Evolutionary conservation across 1,140 invertebrate genomes (phyloP).

Genomic region (Microplitis mediator): DNA sequence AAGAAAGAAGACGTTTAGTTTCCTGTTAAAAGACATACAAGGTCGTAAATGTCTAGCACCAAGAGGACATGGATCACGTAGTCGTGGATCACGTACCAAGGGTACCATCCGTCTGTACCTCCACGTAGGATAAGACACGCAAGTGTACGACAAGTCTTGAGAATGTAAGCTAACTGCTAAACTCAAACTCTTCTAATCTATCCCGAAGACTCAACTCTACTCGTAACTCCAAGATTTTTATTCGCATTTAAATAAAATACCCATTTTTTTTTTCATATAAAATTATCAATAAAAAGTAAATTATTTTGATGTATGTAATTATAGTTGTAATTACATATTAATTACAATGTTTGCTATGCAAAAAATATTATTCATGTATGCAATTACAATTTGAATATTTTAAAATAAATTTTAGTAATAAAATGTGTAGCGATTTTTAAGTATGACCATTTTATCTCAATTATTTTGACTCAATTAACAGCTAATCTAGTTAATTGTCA

Average conservation of each 20-base stretch:
- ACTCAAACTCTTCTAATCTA: not conserved
- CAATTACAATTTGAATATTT: no score
- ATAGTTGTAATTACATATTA: no score
- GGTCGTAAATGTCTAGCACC: constrained; percentile 32
- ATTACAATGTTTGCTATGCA: no score
- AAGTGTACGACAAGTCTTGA: not conserved
- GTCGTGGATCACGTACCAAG: constrained; percentile 29
- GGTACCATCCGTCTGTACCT: constrained; percentile 23
- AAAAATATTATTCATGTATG: no score
- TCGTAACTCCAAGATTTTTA: no score
- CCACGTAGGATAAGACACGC: constrained; percentile 12
- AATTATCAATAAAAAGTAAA: no score
- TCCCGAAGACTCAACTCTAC: not conserved
- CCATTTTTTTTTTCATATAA: no score
- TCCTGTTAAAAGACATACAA: constrained; percentile 25
- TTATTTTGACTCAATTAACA: constrained; percentile 2
- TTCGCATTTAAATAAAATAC: no score
- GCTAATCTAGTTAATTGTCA: no score
- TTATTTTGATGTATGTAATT: no score
- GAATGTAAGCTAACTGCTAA: not conserved
- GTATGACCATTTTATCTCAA: not conserved
- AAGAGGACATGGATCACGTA: constrained; percentile 33
- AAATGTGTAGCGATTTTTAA: no score
- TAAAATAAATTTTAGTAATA: no score
- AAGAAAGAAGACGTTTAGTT: constrained; percentile 12